Percentiles rank a stretch among this genome's conserved stretches.
Evolutionary conservation across 1,140 invertebrate species (phyloP).

Genomic region (fruit fly (Drosophila melanogaster)): DNA sequence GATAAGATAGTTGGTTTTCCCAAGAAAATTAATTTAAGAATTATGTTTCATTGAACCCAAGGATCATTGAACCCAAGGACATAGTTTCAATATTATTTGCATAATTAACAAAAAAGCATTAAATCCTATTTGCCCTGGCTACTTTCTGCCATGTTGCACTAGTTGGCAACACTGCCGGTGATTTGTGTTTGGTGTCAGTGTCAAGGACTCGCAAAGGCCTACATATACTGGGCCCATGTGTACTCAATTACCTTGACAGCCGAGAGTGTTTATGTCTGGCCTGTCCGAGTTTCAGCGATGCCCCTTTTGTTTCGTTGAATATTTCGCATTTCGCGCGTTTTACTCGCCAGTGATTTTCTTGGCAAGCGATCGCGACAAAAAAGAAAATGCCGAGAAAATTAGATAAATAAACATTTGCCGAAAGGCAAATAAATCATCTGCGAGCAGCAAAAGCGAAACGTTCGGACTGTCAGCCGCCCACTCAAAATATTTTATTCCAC

Average conservation of each 20-base stretch:
- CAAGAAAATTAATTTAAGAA: neutral
- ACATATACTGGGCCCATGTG: conserved; percentile 30
- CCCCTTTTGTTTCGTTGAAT: conserved; percentile 31
- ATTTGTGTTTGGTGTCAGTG: conserved; percentile 60
- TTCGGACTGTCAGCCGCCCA: conserved; percentile 40
- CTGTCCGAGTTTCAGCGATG: conserved; percentile 17
- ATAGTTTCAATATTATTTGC: too few relatives aligned
- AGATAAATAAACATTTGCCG: conserved; percentile 74
- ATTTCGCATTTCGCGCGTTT: conserved; percentile 63
- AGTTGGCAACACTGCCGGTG: conserved; percentile 8
- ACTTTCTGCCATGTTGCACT: neutral
- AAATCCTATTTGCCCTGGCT: neutral
- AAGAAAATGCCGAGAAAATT: conserved; percentile 63
- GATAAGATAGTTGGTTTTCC: too few relatives aligned
- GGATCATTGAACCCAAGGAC: neutral
- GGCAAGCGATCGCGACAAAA: conserved; percentile 59
- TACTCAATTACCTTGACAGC: conserved; percentile 45
- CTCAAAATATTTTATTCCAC: conserved; percentile 34
- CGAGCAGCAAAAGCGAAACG: conserved; percentile 48
- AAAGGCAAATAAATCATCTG: conserved; percentile 72
- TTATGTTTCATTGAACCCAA: neutral
- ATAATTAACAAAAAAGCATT: too few relatives aligned
- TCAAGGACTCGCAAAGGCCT: conserved; percentile 61
- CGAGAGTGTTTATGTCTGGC: conserved; percentile 61
- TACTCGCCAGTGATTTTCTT: conserved; percentile 60